Base-by-base conservation (phyloP, 2,888 invertebrate genomes). In the Platycnemis pennipes region DNA sequence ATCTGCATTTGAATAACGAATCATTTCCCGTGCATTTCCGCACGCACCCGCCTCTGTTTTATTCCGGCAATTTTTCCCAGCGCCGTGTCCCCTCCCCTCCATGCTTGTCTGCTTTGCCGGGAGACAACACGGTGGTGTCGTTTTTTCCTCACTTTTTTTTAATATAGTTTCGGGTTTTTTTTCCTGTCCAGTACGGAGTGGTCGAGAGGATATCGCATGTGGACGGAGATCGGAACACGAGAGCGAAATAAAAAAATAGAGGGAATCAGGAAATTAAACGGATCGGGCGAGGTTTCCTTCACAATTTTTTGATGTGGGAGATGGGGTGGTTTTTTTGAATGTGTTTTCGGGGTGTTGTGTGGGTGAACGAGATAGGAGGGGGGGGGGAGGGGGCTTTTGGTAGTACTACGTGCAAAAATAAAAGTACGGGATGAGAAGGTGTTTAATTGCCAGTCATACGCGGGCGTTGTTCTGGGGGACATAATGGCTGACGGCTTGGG, bases 1-100 rank as follows among this genome's bases (percentile, higher is more conserved):
- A 87, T 87, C 87, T 87, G 87, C 87, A 87, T 87, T 87, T 87
- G 87, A 87, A 87, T 87, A 87, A 87, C 87, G 87, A 87, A 87
- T 87, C 45, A 87, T 87, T 87, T 87, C 87, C 87, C n/a, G 5
- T 42, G 26, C 86, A 5, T 22, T 13, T n/a, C 22, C 42, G 44
- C 77, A n/a, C 37, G 13, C 11, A n/a, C n/a, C n/a, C 19, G 13
- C 31, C 26, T 63, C 49, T 49, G 16, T 16, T 49, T 49, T 49
- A 11, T 49, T 49, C 7, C 16, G 7, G 16, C 49, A 49, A 11
- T 49, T 53, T n/a, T 63, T 63, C 63, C 26, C 26, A 7, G 22
- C 63, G 77, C 13, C 37, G 77, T 37, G n/a, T n/a, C n/a, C n/a
- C 56, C 16, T 22, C 5, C 22, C 56, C 56, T 22, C 16, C 26